phyloP scores from a whole-genome alignment of 2,113 vertebrate species.

The Narcine bancroftii region DNA sequence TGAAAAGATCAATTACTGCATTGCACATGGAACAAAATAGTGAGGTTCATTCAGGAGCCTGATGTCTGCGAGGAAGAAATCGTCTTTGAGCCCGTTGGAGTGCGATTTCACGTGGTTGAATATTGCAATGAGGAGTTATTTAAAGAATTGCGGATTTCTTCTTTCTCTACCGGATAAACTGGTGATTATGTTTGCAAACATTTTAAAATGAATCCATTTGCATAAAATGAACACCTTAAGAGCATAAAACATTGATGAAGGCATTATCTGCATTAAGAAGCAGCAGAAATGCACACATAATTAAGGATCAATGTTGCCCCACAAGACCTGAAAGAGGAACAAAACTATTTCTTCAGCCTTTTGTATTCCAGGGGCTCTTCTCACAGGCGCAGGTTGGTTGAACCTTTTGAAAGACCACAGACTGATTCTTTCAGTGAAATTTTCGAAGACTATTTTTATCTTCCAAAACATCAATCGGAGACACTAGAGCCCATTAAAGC shows the following conservation, averaged over 20 bases:
- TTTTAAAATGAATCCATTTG: background rate
- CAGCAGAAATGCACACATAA: background rate
- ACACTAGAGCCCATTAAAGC: slow-evolving; percentile 23
- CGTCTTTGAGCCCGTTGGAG: too few species aligned
- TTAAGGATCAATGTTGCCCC: background rate
- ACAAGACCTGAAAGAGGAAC: background rate
- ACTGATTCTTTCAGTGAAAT: slow-evolving; percentile 23
- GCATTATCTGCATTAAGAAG: background rate
- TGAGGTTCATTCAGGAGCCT: too few species aligned
- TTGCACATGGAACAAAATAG: too few species aligned
- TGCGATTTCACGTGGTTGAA: too few species aligned
- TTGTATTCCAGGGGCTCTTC: background rate
- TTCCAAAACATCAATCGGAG: slow-evolving; percentile 11
- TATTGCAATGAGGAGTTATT: too few species aligned
- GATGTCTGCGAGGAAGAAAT: too few species aligned
- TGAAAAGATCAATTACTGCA: too few species aligned
- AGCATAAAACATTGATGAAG: background rate
- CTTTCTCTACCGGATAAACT: background rate
- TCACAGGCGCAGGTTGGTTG: background rate
- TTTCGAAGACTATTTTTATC: slow-evolving; percentile 3
- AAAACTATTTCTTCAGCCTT: background rate
- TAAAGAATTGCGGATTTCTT: background rate
- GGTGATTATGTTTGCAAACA: background rate
- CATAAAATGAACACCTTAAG: background rate
- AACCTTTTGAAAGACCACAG: slow-evolving; percentile 6